Base-by-base conservation (phyloP, 1,140 invertebrate genomes). In the Thrips palmi region DNA sequence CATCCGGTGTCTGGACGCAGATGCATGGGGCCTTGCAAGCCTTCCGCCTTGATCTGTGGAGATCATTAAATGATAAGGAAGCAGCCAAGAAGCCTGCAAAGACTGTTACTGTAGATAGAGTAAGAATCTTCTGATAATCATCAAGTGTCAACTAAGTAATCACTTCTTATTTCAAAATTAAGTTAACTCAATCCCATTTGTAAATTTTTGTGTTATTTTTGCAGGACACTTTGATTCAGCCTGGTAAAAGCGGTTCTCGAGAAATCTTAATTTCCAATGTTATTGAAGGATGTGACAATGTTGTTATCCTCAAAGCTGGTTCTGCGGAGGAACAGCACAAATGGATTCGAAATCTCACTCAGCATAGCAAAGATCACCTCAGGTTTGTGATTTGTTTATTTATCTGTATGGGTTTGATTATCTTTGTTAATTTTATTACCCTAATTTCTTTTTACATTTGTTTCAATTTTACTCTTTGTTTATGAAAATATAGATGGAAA, bases 401-500 rank as follows among this genome's bases (percentile, higher is more conserved):
- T 5, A 7, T 12, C 5, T 6, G 30, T 32, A 15, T 32, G 11
- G 12, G 5, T 32, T 32, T 11, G 15, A 12, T 11, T 32, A 32
- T 32, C 17, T 11, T 11, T 32, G 10, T 11, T 10, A 12, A 11
- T 32, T 7, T 15, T 21, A 20, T 15, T 6, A 5, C 5, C 14
- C 6, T 19, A 19, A 35, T 19, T 35, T 6, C 10, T 20, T 5
- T 14, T 12, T 8, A 7, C 8, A 14, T 11, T 17, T 28, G 14
- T 29, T 11, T 29, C 14, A n/a, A 4, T 28, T 11, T n/a, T 4
- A 15, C 2, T 38, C 3, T 38, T 38, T 10, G 14, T 17, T 12
- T 14, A 4, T 28, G 17, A 15, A 35, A 22, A 15, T 15, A 50
- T 7, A 60, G 63, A 25, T 77, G 74, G 74, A 68, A 68, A 46